Conservation (phyloP, 2,888 invertebrate genomes). For the Ormyrus labotus region DNA sequence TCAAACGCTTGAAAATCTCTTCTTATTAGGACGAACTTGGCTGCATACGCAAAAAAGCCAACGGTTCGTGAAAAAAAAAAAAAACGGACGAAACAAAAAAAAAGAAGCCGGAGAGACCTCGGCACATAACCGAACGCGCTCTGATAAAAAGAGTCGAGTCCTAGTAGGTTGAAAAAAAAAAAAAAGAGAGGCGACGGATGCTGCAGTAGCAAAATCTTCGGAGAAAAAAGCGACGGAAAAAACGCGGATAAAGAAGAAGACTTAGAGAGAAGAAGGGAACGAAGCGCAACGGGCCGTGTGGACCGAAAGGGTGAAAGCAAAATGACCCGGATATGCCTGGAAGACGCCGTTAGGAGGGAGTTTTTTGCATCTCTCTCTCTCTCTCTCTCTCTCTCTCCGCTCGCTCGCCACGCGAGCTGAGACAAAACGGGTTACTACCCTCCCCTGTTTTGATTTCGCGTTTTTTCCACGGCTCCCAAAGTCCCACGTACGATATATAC, state of each 20-base stretch:
- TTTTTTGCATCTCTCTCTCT: slow-evolving; percentile 56
- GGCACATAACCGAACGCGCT: not conserved
- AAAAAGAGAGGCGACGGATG: slow-evolving; percentile 27
- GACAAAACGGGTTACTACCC: slow-evolving; percentile 58
- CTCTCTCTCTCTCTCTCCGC: not conserved
- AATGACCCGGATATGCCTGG: slow-evolving; percentile 63
- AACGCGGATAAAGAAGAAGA: not conserved
- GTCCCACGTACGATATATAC: not conserved
- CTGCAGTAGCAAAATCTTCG: slow-evolving; percentile 48
- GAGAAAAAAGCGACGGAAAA: slow-evolving; percentile 48
- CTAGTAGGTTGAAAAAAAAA: no score
- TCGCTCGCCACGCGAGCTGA: not conserved
- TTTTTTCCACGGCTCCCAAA: slow-evolving; percentile 61
- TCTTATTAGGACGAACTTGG: slow-evolving; percentile 23
- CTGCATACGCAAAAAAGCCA: slow-evolving; percentile 16
- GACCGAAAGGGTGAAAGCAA: slow-evolving; percentile 60
- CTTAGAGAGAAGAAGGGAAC: not conserved
- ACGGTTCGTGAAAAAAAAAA: not conserved
- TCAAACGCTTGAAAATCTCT: slow-evolving; percentile 8
- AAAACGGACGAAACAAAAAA: no score
- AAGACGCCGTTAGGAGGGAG: slow-evolving; percentile 60
- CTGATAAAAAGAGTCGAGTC: slow-evolving; percentile 27
- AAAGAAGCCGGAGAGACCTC: not conserved
- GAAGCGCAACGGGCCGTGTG: slow-evolving; percentile 3
- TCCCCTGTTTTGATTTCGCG: slow-evolving; percentile 65